A percentile compares a stretch with the other conserved stretches of the same genome.
Conservation (phyloP, 2,888 invertebrate genomes). For the Agrotis exclamationis region DNA sequence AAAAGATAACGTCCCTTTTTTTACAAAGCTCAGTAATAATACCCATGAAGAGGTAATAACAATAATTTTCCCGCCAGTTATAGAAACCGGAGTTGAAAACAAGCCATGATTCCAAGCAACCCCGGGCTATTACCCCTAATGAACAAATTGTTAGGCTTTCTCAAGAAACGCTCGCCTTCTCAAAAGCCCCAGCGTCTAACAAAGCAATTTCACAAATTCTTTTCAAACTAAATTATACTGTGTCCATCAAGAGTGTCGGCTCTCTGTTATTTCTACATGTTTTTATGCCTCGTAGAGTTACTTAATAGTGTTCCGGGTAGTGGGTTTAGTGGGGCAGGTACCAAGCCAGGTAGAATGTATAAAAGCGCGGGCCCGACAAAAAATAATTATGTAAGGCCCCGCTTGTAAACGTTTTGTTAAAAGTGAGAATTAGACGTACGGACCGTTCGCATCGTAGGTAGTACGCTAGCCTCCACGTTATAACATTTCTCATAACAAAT, state of each 20-base stretch:
- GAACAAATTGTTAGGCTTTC: conserved; percentile 55
- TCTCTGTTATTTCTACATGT: conserved; percentile 80
- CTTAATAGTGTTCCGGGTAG: conserved; percentile 88
- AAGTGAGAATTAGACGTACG: conserved; percentile 71
- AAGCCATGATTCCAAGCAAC: conserved; percentile 38
- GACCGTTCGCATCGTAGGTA: conserved; percentile 49
- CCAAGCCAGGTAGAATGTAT: conserved; percentile 82
- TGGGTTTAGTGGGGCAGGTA: conserved; percentile 84
- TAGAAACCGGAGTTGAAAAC: conserved; percentile 43
- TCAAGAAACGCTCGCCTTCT: conserved; percentile 50
- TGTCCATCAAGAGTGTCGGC: conserved; percentile 76
- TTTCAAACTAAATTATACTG: conserved; percentile 77
- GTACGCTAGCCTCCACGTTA: conserved; percentile 44
- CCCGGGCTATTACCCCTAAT: conserved; percentile 51
- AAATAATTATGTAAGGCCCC: conserved; percentile 74
- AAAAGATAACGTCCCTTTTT: conserved; percentile 7
- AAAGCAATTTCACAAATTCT: conserved; percentile 76
- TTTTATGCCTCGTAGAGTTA: conserved; percentile 84
- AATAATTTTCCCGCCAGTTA: conserved; percentile 52
- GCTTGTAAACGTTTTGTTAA: conserved; percentile 73
- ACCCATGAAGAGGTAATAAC: conserved; percentile 37
- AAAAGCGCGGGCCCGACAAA: conserved; percentile 74
- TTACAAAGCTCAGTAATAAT: conserved; percentile 5
- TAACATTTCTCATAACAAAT: conserved; percentile 65
- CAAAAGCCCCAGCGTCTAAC: conserved; percentile 55